These are phyloP conservation scores for Salpingus planirostris DNA, from an alignment of 2,888 invertebrate genomes.

Conservation along the genomic window DNA sequence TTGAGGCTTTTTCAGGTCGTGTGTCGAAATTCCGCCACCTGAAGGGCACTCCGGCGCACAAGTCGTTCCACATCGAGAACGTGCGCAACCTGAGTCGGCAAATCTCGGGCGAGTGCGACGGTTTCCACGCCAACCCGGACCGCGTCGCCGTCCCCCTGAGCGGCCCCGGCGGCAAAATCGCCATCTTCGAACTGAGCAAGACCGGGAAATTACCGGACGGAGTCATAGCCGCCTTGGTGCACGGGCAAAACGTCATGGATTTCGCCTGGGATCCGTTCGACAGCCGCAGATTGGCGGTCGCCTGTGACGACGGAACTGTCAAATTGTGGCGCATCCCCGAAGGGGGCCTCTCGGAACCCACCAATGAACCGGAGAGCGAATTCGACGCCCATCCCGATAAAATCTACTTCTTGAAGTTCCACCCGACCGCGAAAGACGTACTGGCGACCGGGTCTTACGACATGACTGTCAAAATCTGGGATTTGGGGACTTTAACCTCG, in stretches of 20 bases:
- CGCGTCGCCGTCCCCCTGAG: constrained; percentile 85
- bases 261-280: constrained; percentile 94
- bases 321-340: constrained; percentile 36
- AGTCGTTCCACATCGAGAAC: constrained; percentile 87
- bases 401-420: constrained; percentile 83
- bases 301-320: constrained; percentile 73
- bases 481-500: constrained; percentile 55
- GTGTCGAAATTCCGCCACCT: constrained; percentile 90
- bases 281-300: constrained; percentile 68
- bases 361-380: constrained; percentile 62
- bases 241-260: constrained; percentile 83
- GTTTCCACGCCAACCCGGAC: constrained; percentile 81
- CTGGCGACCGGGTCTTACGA: constrained; percentile 86
- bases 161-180: constrained; percentile 85
- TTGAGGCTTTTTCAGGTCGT: constrained; percentile 55
- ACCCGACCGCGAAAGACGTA: constrained; percentile 80
- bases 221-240: constrained; percentile 79
- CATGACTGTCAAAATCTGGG: constrained; percentile 83
- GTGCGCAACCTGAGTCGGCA: constrained; percentile 83
- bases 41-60: constrained; percentile 84
- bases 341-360: constrained; percentile 59
- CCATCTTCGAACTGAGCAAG: constrained; percentile 72
- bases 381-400: constrained; percentile 81
- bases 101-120: constrained; percentile 90
- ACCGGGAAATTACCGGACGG: constrained; percentile 71